These are phyloP conservation scores for Spea multiplicata DNA, from an alignment of 2,113 vertebrate genomes.

Conservation along the genomic window DNA sequence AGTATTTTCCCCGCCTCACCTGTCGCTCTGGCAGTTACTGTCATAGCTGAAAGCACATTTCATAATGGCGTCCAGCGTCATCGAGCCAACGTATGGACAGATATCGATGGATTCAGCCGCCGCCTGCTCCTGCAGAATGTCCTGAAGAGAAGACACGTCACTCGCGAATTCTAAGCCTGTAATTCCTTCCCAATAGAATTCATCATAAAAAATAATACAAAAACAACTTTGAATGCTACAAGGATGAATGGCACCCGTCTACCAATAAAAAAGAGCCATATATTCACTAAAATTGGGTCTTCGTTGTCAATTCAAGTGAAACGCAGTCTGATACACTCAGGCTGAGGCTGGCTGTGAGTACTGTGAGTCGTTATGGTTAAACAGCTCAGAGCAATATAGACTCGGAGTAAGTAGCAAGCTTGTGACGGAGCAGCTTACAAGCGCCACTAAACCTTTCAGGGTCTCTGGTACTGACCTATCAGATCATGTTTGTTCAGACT, in stretches of 20 bases:
- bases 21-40: slow-evolving; percentile 71
- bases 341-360: too few species aligned
- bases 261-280: not conserved
- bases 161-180: not conserved
- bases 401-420: too few species aligned
- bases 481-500: too few species aligned
- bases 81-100: slow-evolving; percentile 76
- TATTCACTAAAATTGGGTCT: not conserved
- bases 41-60: slow-evolving; percentile 83
- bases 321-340: not conserved
- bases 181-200: not conserved
- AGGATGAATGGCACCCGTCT: not conserved
- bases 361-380: too few species aligned
- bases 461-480: too few species aligned
- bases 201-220: not conserved
- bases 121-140: not conserved
- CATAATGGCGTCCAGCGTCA: slow-evolving; percentile 86
- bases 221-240: not conserved
- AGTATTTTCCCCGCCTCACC: slow-evolving; percentile 62
- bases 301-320: not conserved
- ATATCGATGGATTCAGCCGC: slow-evolving; percentile 55
- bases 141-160: not conserved
- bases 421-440: too few species aligned
- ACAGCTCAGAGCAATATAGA: too few species aligned
- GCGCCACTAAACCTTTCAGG: too few species aligned